Evolutionary conservation across 2,888 invertebrate genomes (phyloP).

Genomic region (Zygaena filipendulae): DNA sequence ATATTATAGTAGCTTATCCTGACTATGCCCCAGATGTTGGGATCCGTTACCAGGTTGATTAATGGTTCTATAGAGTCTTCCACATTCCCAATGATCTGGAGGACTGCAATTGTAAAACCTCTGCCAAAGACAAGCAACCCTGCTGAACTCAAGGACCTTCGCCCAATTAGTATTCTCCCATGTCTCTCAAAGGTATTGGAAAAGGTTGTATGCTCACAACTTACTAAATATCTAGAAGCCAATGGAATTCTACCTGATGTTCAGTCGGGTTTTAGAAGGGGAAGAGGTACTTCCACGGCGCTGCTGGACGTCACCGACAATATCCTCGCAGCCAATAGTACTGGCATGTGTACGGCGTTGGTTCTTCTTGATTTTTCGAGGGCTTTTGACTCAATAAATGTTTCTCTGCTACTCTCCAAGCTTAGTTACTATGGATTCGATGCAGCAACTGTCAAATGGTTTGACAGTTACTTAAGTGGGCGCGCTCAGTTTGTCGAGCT

Average conservation of each 20-base stretch:
- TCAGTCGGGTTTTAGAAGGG: slow-evolving; percentile 7
- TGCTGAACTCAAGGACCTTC: slow-evolving; percentile 10
- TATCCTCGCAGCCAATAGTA: slow-evolving; percentile 17
- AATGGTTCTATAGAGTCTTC: slow-evolving; percentile 6
- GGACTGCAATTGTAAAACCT: slow-evolving; percentile 9
- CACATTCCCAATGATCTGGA: slow-evolving; percentile 9
- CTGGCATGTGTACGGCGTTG: slow-evolving; percentile 13
- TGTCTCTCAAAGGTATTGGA: slow-evolving; percentile 14
- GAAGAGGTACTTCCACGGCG: slow-evolving; percentile 4
- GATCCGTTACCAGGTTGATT: slow-evolving; percentile 4
- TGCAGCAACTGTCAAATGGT: too few relatives aligned
- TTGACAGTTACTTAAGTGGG: slow-evolving; percentile 2
- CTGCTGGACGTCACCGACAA: slow-evolving; percentile 18
- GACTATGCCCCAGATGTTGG: slow-evolving; percentile 6
- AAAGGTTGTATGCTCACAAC: slow-evolving; percentile 14
- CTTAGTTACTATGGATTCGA: too few relatives aligned
- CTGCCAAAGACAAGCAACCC: slow-evolving; percentile 12
- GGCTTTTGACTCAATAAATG: slow-evolving; percentile 23
- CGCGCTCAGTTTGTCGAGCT: background rate
- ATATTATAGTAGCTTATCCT: too few relatives aligned
- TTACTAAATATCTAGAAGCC: slow-evolving; percentile 15
- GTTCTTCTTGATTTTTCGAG: slow-evolving; percentile 23
- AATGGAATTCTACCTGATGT: slow-evolving; percentile 7
- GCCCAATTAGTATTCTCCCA: slow-evolving; percentile 14
- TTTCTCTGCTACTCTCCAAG: too few relatives aligned